Percentiles rank a stretch among this genome's conserved stretches.
phyloP scores from a whole-genome alignment of 92 coral and sea anemone genomes.

The Epizoanthus ramosus region DNA sequence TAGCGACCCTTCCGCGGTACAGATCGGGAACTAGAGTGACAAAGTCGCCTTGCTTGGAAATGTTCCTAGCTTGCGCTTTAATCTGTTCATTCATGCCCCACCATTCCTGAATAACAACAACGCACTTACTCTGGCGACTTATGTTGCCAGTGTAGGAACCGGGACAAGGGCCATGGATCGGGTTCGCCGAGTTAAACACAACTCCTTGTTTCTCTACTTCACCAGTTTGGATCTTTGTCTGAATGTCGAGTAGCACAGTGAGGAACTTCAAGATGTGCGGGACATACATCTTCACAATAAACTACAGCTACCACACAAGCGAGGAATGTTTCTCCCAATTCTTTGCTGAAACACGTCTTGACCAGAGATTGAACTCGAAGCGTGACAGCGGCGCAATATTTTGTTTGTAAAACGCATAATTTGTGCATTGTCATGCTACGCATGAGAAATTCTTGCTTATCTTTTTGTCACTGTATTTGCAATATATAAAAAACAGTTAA shows the following conservation, averaged over 20 bases:
- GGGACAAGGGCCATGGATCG: constrained; percentile 80
- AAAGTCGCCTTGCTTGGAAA: constrained; percentile 76
- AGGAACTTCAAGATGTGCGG: constrained; percentile 58
- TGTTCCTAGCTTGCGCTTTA: constrained; percentile 84
- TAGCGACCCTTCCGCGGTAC: constrained; percentile 84
- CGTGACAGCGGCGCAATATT: not conserved
- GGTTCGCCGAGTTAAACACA: constrained; percentile 62
- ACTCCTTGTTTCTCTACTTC: constrained; percentile 73
- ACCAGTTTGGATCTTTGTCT: constrained; percentile 63
- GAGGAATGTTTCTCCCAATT: no score
- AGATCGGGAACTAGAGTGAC: constrained; percentile 92
- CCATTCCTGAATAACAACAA: constrained; percentile 98
- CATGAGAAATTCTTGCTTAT: not conserved
- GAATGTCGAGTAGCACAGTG: constrained; percentile 66
- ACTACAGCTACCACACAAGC: not conserved
- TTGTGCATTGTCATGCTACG: constrained; percentile 18
- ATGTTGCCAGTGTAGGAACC: constrained; percentile 80
- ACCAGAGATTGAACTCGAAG: not conserved
- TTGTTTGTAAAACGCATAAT: not conserved
- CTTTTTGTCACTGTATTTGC: no score
- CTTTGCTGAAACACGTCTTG: not conserved
- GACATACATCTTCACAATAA: constrained; percentile 51
- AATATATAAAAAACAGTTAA: no score
- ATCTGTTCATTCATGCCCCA: constrained; percentile 99
- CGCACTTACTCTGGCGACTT: constrained; percentile 60